Base-by-base conservation (phyloP, 2,888 invertebrate species). In the Cheilosia impressa region DNA sequence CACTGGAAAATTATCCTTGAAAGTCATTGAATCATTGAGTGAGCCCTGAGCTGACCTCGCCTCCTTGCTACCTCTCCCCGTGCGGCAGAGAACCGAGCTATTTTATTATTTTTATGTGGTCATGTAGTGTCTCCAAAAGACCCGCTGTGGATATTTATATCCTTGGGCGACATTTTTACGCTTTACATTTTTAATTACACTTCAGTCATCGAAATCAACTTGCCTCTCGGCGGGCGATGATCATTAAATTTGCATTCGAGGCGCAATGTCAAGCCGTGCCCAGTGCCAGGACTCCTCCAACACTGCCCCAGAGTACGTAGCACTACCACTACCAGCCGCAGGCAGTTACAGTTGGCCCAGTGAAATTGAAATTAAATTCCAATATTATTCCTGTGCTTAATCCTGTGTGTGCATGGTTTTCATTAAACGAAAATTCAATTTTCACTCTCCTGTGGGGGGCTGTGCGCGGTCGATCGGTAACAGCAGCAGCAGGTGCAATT, bases 111-210 rank as follows among this genome's bases (percentile, higher is more conserved):
- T 52, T 58, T 31, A 60, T 65, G 69, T 57, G 79, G 79, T 84
- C 71, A 45, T 62, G 75, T 60, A 84, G 78, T 63, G 52, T 63
- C 58, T 66, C 65, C 65, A 38, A 53, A 69, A 47, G 62, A 68
- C 68, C 69, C 75, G 47, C 22, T 75, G 55, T 24, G 76, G 17
- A 52, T 24, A 24, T 65, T 75, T 76, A 45, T 52, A 53, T 72
- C 84, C 76, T 76, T 80, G 31, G 27, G 55, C 62, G 47, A 43
- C 47, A 66, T 76, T 76, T 76, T 66, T 81, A 45, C 53, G 19
- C 31, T 72, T 84, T 85, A 77, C 68, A 85, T 81, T 75, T 84
- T 85, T 81, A 85, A 85, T 85, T 85, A 85, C 77, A 85, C 66
- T 58, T 72, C 72, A 72, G 71, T 57, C 72, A 62, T 55, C 68